Base-by-base conservation (phyloP, 2,888 invertebrate species). In the Tryphoninae sp. region DNA sequence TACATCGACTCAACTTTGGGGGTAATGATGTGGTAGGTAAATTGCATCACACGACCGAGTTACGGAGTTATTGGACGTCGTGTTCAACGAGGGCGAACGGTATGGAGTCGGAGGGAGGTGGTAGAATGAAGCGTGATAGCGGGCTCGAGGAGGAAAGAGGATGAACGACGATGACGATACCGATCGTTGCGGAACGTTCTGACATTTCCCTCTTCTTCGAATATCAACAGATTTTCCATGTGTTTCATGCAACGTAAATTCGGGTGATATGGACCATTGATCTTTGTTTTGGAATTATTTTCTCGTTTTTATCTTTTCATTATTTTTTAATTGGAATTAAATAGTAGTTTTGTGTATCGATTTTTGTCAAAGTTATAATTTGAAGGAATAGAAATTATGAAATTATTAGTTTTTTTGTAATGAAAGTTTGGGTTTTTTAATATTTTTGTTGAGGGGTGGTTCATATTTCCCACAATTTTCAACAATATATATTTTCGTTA, bases 11-110 rank as follows among this genome's bases (percentile, higher is more conserved):
- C 87, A 90, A 90, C 90, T 90, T 89, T 85, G 85, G 85, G 84
- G 86, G 89, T 90, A 91, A 91, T 90, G 88, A 89, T 88, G 90
- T 89, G 88, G 89, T 89, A 90, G 90, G 91, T 91, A 91, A 92
- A 92, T 91, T 90, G 88, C 88, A 89, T 91, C 89, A 90, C 87
- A 87, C 88, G 88, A 88, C 83, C 87, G 84, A 89, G 89, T 89
- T 90, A 88, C 83, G 85, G 84, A 89, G 89, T 90, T 90, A 89
- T 89, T 86, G 86, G 88, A 86, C 85, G 84, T 88, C 85, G 87
- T 86, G 84, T 85, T 86, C 82, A 78, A 86, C 84, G 85, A 86
- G 81, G 72, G 84, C 74, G 80, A 82, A 85, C 85, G 45, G 2
- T n/a, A 40, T 49, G 33, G 65, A 68, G 33, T 19, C 19, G 19